These are phyloP conservation scores for Tupaia tana DNA, from an alignment of 2,113 vertebrate genomes.

Conservation along the genomic window DNA sequence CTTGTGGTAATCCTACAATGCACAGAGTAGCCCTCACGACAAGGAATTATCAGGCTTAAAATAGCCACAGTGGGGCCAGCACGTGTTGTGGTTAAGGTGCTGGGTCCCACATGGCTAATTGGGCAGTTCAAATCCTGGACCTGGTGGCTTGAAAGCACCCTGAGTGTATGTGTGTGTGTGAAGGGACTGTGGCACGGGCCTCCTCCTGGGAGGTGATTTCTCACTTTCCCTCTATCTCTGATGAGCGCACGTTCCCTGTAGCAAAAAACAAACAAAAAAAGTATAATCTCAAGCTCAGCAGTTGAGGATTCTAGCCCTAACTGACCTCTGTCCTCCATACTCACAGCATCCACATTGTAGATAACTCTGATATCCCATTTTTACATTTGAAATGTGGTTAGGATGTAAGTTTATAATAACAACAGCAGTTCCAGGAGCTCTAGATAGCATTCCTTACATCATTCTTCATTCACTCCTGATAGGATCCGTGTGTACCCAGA, in stretches of 20 bases:
- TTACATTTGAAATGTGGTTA: neutral
- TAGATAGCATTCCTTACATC: neutral
- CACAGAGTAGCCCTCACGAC: neutral
- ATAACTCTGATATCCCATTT: neutral
- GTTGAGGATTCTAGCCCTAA: neutral
- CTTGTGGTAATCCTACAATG: no score
- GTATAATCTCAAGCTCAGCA: neutral
- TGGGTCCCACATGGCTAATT: no score
- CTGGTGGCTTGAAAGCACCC: no score
- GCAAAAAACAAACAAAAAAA: no score
- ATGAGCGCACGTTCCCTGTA: no score
- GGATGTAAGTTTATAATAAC: neutral
- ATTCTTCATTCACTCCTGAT: neutral
- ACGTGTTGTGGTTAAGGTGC: no score
- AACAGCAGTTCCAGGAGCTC: neutral
- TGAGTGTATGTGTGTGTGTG: no score
- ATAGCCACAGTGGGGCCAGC: no score
- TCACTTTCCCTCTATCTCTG: no score
- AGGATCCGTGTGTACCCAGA: neutral
- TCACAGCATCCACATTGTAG: accelerated
- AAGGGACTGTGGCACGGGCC: no score
- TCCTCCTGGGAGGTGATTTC: no score
- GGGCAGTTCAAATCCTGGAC: no score
- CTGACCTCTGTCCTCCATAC: neutral
- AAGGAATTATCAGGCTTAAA: neutral